Base-by-base conservation (phyloP, 1,140 invertebrate genomes). In the Ceratosolen fusciceps region DNA sequence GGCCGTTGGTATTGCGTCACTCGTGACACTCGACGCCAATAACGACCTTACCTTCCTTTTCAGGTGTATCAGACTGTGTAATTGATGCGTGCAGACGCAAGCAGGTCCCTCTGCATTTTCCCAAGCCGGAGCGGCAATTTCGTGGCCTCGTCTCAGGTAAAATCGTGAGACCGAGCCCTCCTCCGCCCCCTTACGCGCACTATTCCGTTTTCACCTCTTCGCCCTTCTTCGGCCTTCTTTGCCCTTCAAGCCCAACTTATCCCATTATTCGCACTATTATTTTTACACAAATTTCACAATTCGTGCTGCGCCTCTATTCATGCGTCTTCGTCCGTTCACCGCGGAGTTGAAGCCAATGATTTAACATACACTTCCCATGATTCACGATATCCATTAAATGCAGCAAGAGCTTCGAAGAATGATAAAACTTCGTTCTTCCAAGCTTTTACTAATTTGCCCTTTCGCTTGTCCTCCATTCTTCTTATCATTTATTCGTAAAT, bases 31-130 rank as follows among this genome's bases (percentile, higher is more conserved):
- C 74, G 68, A 71, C 5, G 75, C 81, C 39, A n/a, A 70, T 70
- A 70, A 47, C n/a, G 82, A 84, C 84, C 83, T 87, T 88, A 84
- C 83, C 82, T 87, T 88, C 86, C 86, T 85, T 89, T 88, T 89
- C 87, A 83, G 85, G 81, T 71, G 86, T 87, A 87, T 81, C 87
- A 87, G 87, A 87, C 84, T 88, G 85, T 89, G 86, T 88, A 89
- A 89, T 88, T 86, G 81, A 83, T 82, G 82, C 79, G 47, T n/a
- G 68, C 54, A 54, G 60, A 60, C 58, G 58, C 39, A 0, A 70
- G 47, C 31, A 76, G 80, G n/a, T n/a, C n/a, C 62, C 67, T 74
- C 77, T 81, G 74, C 34, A 52, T 43, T 58, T 54, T 52, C 47
- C 29, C 49, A 73, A 31, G 47, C 52, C 52, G 73, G 67, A 74